Conservation (phyloP, 2,888 invertebrate species). For the Troides oblongomaculatus region DNA sequence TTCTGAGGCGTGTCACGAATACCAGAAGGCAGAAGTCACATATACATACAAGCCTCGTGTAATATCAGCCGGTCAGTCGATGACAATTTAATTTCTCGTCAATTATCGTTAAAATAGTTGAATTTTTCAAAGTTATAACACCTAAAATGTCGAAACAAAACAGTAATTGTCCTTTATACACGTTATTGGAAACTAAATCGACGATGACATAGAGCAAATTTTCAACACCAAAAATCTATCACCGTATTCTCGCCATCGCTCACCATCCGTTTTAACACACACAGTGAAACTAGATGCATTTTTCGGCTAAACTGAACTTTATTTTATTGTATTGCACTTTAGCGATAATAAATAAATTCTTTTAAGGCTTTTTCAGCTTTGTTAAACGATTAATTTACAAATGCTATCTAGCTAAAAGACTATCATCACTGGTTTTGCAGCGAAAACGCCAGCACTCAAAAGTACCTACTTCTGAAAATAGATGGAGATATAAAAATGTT, state of each 20-base stretch:
- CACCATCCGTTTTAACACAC: slow-evolving; percentile 76
- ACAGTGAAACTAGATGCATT: slow-evolving; percentile 77
- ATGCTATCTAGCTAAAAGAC: slow-evolving; percentile 80
- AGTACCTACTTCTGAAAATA: slow-evolving; percentile 87
- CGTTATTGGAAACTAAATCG: slow-evolving; percentile 69
- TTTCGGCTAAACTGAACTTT: slow-evolving; percentile 75
- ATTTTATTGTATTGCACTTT: slow-evolving; percentile 73
- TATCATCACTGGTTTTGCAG: slow-evolving; percentile 83
- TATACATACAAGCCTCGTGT: slow-evolving; percentile 81
- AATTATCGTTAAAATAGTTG: slow-evolving; percentile 66
- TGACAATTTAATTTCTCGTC: slow-evolving; percentile 77
- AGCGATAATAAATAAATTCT: slow-evolving; percentile 69
- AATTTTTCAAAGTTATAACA: slow-evolving; percentile 62
- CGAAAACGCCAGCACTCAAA: slow-evolving; percentile 81
- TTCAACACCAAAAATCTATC: slow-evolving; percentile 80
- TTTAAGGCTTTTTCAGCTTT: slow-evolving; percentile 65
- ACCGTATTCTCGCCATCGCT: slow-evolving; percentile 80
- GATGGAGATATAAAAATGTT: slow-evolving; percentile 83
- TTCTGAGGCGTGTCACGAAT: slow-evolving; percentile 81
- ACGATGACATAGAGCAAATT: slow-evolving; percentile 79
- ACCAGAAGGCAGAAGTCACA: slow-evolving; percentile 79
- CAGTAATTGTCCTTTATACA: slow-evolving; percentile 61
- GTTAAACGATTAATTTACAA: slow-evolving; percentile 77
- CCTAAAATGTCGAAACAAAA: slow-evolving; percentile 67
- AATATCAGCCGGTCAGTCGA: slow-evolving; percentile 81